Evolutionary conservation across 2,113 vertebrate species (phyloP).

Genomic region (Podarcis muralis): DNA sequence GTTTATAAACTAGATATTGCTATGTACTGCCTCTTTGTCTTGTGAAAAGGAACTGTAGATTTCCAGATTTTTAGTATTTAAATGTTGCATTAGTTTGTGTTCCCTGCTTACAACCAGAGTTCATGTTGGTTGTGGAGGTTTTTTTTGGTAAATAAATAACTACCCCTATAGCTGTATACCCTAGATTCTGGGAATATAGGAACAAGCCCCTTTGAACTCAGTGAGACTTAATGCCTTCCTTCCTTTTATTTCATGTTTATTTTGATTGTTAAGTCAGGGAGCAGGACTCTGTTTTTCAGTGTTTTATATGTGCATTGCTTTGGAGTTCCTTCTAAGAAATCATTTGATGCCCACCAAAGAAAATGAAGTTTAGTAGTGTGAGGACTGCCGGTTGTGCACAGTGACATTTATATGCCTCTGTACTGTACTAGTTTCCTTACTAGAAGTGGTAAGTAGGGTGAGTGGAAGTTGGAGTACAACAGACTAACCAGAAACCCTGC

Average conservation of each 20-base stretch:
- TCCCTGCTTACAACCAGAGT: not conserved
- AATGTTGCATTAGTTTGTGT: not conserved
- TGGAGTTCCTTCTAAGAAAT: not conserved
- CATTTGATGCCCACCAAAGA: not conserved
- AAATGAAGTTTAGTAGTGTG: not conserved
- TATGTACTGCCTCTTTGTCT: constrained; percentile 25
- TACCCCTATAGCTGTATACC: not conserved
- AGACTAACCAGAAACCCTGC: not conserved
- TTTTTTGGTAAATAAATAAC: not conserved
- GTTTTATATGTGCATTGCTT: not conserved
- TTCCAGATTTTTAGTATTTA: constrained; percentile 12
- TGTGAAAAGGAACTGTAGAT: constrained; percentile 3
- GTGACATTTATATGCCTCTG: not conserved
- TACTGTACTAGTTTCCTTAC: not conserved
- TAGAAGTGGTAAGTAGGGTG: not conserved
- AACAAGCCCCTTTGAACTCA: not conserved
- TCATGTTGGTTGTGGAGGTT: not conserved
- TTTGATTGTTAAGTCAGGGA: not conserved
- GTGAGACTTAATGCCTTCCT: not conserved
- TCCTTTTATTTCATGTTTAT: not conserved
- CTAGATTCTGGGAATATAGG: not conserved
- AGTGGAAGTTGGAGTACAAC: not conserved
- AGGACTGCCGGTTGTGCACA: not conserved
- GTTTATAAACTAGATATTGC: not conserved
- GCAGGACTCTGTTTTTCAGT: not conserved